phyloP scores from a whole-genome alignment of 2,113 vertebrate species.

The Laticauda laticaudata region DNA sequence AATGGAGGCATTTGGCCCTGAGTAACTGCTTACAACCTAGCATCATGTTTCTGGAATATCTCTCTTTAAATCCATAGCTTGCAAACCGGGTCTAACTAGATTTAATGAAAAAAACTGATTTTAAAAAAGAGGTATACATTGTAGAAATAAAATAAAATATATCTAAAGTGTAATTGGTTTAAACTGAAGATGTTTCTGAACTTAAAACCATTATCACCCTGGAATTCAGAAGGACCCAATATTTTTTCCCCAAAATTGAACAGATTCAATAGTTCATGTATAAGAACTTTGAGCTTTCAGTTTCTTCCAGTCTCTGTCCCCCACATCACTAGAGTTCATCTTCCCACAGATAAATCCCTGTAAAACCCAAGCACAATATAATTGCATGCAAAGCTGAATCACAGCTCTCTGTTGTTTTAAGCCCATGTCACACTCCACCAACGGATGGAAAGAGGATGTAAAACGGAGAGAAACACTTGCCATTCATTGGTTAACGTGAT shows the following conservation, averaged over 20 bases:
- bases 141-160: neutral
- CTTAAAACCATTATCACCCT: neutral
- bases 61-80: neutral
- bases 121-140: neutral
- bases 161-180: neutral
- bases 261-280: neutral
- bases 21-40: neutral
- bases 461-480: too few relatives aligned
- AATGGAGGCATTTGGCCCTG: neutral
- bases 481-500: too few relatives aligned
- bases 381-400: neutral
- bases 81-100: neutral
- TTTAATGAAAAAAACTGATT: neutral
- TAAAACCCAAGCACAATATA: neutral
- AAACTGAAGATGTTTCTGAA: neutral
- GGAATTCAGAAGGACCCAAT: neutral
- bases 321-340: neutral
- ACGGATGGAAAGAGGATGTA: too few relatives aligned
- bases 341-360: neutral
- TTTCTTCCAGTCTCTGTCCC: neutral
- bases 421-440: too few relatives aligned
- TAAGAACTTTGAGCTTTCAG: neutral
- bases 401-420: neutral
- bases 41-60: neutral
- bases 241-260: neutral